Percentiles rank a stretch among this genome's conserved stretches.
phyloP scores from a whole-genome alignment of 53 echinoderm and acorn worm genomes.

The Echinometra lucunter region DNA sequence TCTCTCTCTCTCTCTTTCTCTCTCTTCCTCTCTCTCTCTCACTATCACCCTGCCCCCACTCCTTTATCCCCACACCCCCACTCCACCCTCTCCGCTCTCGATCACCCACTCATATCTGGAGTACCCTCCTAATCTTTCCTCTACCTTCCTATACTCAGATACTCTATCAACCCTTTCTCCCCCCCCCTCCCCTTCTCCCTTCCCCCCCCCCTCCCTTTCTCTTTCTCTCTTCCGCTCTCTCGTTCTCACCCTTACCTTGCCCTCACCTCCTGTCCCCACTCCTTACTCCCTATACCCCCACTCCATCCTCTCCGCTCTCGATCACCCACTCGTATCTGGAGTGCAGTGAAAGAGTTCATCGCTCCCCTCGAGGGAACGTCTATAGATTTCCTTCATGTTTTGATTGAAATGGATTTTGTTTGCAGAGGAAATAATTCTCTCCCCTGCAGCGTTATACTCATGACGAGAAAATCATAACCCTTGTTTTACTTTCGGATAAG shows the following conservation, averaged over 20 bases:
- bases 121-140: too few species aligned
- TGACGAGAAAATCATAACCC: conserved; percentile 17
- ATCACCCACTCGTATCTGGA: conserved; percentile 14
- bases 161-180: too few species aligned
- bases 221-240: background rate
- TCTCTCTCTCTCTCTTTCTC: background rate
- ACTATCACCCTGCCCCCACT: background rate
- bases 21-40: background rate
- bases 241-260: too few species aligned
- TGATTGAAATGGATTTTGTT: conserved; percentile 25
- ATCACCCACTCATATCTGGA: conserved; percentile 12
- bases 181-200: background rate
- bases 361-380: background rate
- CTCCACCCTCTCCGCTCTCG: background rate
- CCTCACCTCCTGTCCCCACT: background rate
- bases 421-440: conserved; percentile 15
- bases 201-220: background rate
- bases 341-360: background rate
- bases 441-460: background rate
- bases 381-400: background rate
- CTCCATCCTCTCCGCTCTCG: background rate
- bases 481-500: conserved; percentile 32
- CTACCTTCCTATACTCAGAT: too few species aligned
- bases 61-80: too few species aligned
- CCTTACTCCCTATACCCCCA: too few species aligned